These are phyloP conservation scores for Solenopsis fugax DNA, from an alignment of 1,140 invertebrate species.

Conservation along the genomic window DNA sequence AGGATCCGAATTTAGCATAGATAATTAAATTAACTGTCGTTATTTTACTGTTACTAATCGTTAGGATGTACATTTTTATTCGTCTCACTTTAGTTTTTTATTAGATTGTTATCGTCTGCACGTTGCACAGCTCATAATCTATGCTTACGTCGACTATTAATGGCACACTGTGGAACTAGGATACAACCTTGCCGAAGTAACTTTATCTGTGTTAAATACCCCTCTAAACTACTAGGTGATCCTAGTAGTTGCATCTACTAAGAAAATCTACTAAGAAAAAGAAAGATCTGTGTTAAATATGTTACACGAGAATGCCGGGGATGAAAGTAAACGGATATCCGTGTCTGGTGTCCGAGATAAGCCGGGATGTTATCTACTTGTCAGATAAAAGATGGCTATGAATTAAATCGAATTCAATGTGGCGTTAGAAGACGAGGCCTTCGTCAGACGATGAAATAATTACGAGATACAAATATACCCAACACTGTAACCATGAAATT, in stretches of 20 bases:
- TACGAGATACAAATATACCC: conserved; percentile 12
- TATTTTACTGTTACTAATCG: conserved; percentile 38
- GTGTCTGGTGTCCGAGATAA: conserved; percentile 46
- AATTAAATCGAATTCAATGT: conserved; percentile 55
- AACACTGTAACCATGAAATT: conserved; percentile 45
- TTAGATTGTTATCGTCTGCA: conserved; percentile 29
- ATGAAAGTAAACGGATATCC: conserved; percentile 46
- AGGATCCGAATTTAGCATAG: conserved; percentile 41
- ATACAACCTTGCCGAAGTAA: conserved; percentile 51
- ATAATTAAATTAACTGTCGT: conserved; percentile 39
- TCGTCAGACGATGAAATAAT: conserved; percentile 45
- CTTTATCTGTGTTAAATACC: conserved; percentile 64
- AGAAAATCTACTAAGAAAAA: conserved; percentile 6
- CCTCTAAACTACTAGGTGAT: background rate
- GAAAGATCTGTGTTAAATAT: conserved; percentile 46
- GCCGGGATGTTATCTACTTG: conserved; percentile 28
- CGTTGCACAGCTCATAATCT: conserved; percentile 50
- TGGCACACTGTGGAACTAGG: conserved; percentile 30
- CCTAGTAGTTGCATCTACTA: background rate
- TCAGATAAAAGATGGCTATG: conserved; percentile 54
- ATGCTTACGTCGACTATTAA: conserved; percentile 49
- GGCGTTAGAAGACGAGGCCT: conserved; percentile 69
- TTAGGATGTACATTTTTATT: conserved; percentile 58
- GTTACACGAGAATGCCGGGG: background rate
- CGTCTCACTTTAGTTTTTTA: conserved; percentile 49